These are phyloP conservation scores for Amblyteles armatorius DNA, from an alignment of 2,888 invertebrate species.

Conservation along the genomic window DNA sequence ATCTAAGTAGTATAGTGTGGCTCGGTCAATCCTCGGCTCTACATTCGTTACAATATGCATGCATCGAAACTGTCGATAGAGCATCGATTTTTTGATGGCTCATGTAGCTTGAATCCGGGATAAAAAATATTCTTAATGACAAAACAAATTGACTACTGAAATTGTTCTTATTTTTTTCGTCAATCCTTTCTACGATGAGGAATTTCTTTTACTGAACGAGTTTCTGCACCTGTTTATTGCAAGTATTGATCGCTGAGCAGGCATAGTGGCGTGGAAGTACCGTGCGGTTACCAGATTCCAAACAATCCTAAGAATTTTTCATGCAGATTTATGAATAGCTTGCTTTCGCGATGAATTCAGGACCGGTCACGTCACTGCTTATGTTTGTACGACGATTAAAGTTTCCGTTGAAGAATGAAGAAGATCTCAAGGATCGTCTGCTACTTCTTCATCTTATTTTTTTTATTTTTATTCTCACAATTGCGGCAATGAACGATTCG, in stretches of 20 bases:
- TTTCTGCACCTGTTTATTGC: conserved; percentile 1
- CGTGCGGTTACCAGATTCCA: not conserved
- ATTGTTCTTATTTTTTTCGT: not conserved
- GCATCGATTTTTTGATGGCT: not conserved
- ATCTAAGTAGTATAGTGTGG: no score
- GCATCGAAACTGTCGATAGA: not conserved
- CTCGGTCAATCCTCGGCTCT: no score
- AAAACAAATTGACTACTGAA: no score
- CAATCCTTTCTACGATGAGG: not conserved
- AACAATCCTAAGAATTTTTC: conserved; percentile 11
- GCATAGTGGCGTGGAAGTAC: not conserved
- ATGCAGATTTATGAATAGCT: not conserved
- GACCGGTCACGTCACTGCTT: not conserved
- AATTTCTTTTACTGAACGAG: not conserved
- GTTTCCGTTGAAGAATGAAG: not conserved
- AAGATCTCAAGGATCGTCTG: not conserved
- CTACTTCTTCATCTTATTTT: not conserved
- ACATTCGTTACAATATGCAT: not conserved
- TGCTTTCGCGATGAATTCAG: not conserved
- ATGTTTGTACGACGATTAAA: conserved; percentile 4
- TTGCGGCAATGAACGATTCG: conserved; percentile 5
- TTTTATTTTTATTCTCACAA: not conserved
- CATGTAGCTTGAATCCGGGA: not conserved
- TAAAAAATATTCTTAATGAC: not conserved
- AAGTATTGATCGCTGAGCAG: conserved; percentile 8